phyloP scores from a whole-genome alignment of 1,140 invertebrate species.

The Metopolophium dirhodum region DNA sequence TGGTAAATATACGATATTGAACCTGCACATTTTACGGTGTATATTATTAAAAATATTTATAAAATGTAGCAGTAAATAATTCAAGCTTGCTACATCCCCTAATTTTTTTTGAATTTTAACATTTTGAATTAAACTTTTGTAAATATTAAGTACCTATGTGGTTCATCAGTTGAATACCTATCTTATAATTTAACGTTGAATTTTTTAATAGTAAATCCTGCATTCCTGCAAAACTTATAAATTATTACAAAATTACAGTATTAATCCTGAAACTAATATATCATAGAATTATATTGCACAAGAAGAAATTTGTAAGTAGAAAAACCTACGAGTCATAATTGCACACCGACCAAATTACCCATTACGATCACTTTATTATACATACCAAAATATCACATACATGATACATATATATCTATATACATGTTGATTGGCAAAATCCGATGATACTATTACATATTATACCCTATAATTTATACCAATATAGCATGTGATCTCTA shows the following conservation, averaged over 20 bases:
- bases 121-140: neutral
- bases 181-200: neutral
- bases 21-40: neutral
- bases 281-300: neutral
- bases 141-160: neutral
- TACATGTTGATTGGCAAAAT: constrained; percentile 11
- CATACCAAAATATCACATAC: neutral
- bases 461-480: neutral
- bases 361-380: neutral
- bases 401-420: neutral
- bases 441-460: constrained; percentile 33
- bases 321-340: neutral
- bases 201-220: neutral
- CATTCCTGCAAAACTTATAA: neutral
- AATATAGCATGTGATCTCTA: neutral
- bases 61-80: neutral
- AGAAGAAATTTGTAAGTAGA: neutral
- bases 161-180: neutral
- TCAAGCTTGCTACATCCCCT: neutral
- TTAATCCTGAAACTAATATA: neutral
- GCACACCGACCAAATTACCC: neutral
- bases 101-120: neutral
- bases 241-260: neutral
- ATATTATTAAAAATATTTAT: constrained; percentile 6
- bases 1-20: neutral